These are phyloP conservation scores for Catharus ustulatus DNA, from an alignment of 2,797 vertebrate genomes.

Conservation along the genomic window DNA sequence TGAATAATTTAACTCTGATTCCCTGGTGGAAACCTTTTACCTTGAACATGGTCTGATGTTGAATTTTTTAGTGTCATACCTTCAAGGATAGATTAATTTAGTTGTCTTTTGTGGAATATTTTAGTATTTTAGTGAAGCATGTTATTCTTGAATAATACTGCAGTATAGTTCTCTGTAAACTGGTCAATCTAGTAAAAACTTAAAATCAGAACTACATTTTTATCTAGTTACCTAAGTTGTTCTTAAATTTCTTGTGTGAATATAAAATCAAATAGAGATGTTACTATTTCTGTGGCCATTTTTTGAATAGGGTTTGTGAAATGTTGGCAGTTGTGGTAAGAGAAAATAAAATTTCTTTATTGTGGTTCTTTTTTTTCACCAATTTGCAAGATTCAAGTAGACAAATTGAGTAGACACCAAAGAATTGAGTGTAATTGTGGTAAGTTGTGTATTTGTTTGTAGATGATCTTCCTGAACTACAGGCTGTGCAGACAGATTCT, in stretches of 20 bases:
- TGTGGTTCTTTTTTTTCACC: neutral
- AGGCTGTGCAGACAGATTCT: conserved; percentile 93
- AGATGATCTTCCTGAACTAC: conserved; percentile 98
- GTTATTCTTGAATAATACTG: neutral
- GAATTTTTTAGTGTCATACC: neutral
- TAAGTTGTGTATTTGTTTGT: conserved; percentile 39
- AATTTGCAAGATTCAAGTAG: neutral
- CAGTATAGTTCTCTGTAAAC: neutral
- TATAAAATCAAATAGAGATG: neutral
- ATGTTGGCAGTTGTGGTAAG: neutral
- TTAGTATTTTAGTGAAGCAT: neutral
- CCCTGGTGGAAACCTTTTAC: neutral
- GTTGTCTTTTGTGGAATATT: neutral
- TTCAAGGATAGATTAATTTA: neutral
- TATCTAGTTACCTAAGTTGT: neutral
- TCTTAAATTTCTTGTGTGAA: neutral
- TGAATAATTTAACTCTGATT: neutral
- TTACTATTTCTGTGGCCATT: neutral
- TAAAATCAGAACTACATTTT: neutral
- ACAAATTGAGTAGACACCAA: neutral
- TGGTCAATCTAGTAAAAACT: neutral
- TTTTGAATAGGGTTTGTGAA: neutral
- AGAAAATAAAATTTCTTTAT: neutral
- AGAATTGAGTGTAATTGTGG: neutral
- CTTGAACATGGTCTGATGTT: neutral